Conservation (phyloP, 2,888 invertebrate species). For the Melieria picta region DNA sequence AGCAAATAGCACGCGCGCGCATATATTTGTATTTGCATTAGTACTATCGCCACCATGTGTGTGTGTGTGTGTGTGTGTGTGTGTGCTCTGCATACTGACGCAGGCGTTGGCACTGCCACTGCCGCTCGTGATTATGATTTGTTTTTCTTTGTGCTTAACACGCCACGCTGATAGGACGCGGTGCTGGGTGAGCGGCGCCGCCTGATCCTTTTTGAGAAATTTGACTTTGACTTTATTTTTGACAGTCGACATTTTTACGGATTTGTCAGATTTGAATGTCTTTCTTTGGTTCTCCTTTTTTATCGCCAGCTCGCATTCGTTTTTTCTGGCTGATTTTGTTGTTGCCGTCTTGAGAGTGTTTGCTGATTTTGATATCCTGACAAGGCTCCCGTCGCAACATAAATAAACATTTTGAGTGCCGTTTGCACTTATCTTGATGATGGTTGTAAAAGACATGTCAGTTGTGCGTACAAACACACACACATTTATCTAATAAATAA, state of each 20-base stretch:
- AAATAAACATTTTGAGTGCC: constrained; percentile 47
- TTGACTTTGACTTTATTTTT: constrained; percentile 43
- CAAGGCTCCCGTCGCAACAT: constrained; percentile 5
- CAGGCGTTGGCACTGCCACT: background rate
- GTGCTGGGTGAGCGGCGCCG: constrained; percentile 5
- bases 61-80: background rate
- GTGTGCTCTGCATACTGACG: background rate
- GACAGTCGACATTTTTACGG: constrained; percentile 60
- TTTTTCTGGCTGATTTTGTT: background rate
- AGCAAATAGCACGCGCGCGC: constrained; percentile 33
- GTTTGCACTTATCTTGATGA: constrained; percentile 54
- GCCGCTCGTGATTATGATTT: constrained; percentile 36
- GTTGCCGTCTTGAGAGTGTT: constrained; percentile 13
- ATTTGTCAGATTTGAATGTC: constrained; percentile 50
- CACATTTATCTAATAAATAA: constrained; percentile 25
- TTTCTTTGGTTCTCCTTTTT: background rate
- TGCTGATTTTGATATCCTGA: constrained; percentile 25
- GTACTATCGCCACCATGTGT: background rate
- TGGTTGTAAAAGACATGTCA: constrained; percentile 29
- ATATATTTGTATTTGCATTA: constrained; percentile 2
- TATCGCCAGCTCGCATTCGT: background rate
- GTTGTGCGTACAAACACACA: no score
- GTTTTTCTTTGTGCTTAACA: constrained; percentile 37
- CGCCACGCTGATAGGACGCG: constrained; percentile 18
- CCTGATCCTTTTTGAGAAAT: constrained; percentile 43